Conservation (phyloP, 2,113 vertebrate genomes). For the Geococcyx californianus region DNA sequence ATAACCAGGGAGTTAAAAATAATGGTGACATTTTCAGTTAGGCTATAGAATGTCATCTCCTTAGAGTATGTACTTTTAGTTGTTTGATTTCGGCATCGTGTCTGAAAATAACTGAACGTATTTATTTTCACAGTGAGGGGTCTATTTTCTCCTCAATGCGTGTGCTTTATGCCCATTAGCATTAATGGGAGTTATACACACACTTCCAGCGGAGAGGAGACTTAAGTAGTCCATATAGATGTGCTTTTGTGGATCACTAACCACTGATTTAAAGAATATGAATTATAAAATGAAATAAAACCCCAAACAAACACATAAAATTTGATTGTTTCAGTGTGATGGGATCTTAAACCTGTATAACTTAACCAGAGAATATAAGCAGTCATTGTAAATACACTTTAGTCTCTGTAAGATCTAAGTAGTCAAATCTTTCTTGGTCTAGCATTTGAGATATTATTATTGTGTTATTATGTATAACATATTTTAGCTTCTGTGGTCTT, state of each 20-base stretch:
- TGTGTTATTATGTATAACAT: neutral
- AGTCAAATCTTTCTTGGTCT: neutral
- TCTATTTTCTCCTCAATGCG: conserved; percentile 68
- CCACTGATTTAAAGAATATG: conserved; percentile 1
- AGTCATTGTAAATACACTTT: neutral
- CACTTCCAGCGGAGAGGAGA: conserved; percentile 37
- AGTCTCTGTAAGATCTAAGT: neutral
- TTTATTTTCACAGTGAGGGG: conserved; percentile 80
- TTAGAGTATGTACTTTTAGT: conserved; percentile 51
- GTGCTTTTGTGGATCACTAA: conserved; percentile 27
- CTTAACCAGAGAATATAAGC: neutral
- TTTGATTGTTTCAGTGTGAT: neutral
- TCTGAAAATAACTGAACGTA: conserved; percentile 71
- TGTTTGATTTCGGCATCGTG: conserved; percentile 68
- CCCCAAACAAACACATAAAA: neutral
- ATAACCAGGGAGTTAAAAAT: conserved; percentile 56
- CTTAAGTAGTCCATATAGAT: conserved; percentile 43
- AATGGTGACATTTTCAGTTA: conserved; percentile 53
- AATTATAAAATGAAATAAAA: conserved; percentile 15
- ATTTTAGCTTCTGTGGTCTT: neutral
- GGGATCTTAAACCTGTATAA: neutral
- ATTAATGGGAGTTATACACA: conserved; percentile 61
- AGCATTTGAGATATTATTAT: neutral
- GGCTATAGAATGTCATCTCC: conserved; percentile 51
- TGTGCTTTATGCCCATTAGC: conserved; percentile 70